phyloP scores from a whole-genome alignment of 2,888 invertebrate genomes.

The Latheticus oryzae region DNA sequence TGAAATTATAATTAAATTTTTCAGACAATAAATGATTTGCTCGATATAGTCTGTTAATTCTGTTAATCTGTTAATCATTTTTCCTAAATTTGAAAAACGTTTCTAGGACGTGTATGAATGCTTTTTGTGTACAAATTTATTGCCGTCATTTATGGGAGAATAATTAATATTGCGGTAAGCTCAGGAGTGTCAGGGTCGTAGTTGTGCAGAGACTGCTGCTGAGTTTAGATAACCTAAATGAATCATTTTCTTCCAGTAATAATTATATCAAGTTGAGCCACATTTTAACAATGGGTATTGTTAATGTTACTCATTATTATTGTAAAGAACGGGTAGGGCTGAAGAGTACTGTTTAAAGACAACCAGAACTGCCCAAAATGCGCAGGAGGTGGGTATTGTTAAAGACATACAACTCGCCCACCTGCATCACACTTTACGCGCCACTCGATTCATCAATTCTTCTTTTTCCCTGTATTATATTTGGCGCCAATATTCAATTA shows the following conservation, averaged over 20 bases:
- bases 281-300: slow-evolving; percentile 43
- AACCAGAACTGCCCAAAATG: slow-evolving; percentile 31
- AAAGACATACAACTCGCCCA: slow-evolving; percentile 27
- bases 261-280: slow-evolving; percentile 20
- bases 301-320: slow-evolving; percentile 45
- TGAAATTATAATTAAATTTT: no score
- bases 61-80: background rate
- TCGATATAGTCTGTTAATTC: no score
- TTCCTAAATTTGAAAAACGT: background rate
- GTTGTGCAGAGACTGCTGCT: slow-evolving; percentile 8
- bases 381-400: slow-evolving; percentile 40
- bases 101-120: slow-evolving; percentile 1
- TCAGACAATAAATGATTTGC: no score
- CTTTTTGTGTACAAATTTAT: slow-evolving; percentile 18
- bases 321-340: slow-evolving; percentile 33
- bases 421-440: slow-evolving; percentile 39
- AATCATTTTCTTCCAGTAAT: slow-evolving; percentile 18
- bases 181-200: slow-evolving; percentile 20
- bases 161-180: slow-evolving; percentile 18
- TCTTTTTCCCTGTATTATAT: slow-evolving; percentile 39
- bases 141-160: slow-evolving; percentile 9
- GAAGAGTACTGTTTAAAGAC: slow-evolving; percentile 18
- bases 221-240: slow-evolving; percentile 20
- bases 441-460: slow-evolving; percentile 43
- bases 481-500: slow-evolving; percentile 52